Evolutionary conservation across 2,888 invertebrate species (phyloP).

Genomic region (Rhynchonema sp.): DNA sequence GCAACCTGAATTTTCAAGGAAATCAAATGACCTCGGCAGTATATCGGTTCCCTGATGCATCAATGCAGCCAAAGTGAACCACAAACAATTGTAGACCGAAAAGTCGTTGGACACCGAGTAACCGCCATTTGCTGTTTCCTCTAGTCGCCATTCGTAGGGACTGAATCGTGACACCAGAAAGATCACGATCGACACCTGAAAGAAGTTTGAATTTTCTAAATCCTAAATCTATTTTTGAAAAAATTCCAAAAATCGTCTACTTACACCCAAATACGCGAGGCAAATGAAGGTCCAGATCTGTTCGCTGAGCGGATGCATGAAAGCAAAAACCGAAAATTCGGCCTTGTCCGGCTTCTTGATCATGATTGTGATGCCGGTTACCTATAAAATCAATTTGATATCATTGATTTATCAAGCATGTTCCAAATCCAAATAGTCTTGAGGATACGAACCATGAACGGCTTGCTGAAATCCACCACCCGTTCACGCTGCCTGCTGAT

Average conservation of each 20-base stretch:
- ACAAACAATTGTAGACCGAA: conserved; percentile 79
- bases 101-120: conserved; percentile 52
- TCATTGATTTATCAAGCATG: no score
- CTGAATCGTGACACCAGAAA: conserved; percentile 91
- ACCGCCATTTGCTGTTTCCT: conserved; percentile 30
- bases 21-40: conserved; percentile 81
- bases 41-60: conserved; percentile 98
- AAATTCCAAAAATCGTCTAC: background rate
- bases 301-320: conserved; percentile 77
- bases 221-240: background rate
- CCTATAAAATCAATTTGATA: no score
- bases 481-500: conserved; percentile 82
- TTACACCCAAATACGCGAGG: conserved; percentile 75
- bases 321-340: conserved; percentile 74
- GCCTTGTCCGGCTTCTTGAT: conserved; percentile 55
- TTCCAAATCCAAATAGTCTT: no score
- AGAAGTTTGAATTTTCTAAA: background rate
- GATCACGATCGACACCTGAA: conserved; percentile 74
- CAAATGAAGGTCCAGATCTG: conserved; percentile 69
- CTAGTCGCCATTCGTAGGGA: conserved; percentile 77
- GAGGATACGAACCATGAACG: conserved; percentile 90
- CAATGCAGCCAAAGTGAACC: conserved; percentile 87
- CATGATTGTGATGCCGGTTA: conserved; percentile 82
- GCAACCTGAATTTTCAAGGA: no score
- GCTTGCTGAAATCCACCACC: conserved; percentile 90